Evolutionary conservation across 2,888 invertebrate species (phyloP).

Genomic region (Cremastinae sp.): DNA sequence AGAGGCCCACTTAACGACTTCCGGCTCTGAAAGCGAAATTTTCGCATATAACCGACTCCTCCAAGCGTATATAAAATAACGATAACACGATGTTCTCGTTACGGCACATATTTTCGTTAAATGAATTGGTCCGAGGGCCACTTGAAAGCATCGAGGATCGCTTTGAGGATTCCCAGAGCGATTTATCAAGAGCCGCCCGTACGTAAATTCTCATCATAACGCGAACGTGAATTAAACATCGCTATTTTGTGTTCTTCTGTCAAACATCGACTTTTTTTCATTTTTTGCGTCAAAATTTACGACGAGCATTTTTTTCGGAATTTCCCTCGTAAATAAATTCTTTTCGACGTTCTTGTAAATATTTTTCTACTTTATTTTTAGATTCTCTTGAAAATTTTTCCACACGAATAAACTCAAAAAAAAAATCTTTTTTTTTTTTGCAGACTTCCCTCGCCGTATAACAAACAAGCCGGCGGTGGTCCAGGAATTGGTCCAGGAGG

Average conservation of each 20-base stretch:
- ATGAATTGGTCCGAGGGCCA: slow-evolving; percentile 43
- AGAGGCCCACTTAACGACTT: slow-evolving; percentile 58
- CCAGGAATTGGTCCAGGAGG: slow-evolving; percentile 81
- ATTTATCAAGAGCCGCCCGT: slow-evolving; percentile 13
- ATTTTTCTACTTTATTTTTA: too few relatives aligned
- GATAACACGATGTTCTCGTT: slow-evolving; percentile 53
- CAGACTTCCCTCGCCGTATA: slow-evolving; percentile 78
- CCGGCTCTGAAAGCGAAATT: slow-evolving; percentile 55
- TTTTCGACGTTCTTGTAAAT: not conserved
- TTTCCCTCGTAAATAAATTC: not conserved
- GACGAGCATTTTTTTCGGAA: too few relatives aligned
- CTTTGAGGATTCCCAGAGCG: slow-evolving; percentile 43
- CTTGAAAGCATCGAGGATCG: slow-evolving; percentile 12
- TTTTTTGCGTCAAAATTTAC: not conserved
- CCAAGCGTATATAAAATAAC: slow-evolving; percentile 32
- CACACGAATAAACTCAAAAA: not conserved
- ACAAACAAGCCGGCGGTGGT: slow-evolving; percentile 82
- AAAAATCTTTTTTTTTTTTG: slow-evolving; percentile 61
- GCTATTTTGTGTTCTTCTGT: not conserved
- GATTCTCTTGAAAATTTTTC: too few relatives aligned
- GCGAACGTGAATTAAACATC: not conserved
- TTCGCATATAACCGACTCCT: slow-evolving; percentile 21
- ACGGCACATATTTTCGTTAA: slow-evolving; percentile 49
- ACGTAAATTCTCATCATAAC: slow-evolving; percentile 4
- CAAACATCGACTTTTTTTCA: not conserved